phyloP scores from a whole-genome alignment of 2,113 vertebrate species.

The Tetraodon nigroviridis region DNA sequence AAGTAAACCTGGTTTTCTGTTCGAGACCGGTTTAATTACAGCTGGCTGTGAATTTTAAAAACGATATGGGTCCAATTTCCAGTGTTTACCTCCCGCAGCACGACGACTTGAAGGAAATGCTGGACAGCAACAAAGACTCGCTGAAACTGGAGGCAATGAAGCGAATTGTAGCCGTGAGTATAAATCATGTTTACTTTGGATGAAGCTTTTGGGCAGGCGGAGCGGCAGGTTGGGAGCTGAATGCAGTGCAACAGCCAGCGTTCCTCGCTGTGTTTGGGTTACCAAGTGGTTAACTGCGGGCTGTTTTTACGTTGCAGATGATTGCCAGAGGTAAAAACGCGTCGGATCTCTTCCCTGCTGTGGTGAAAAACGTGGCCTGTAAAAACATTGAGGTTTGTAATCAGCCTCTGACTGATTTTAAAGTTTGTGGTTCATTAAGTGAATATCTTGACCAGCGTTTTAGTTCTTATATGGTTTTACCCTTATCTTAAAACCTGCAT shows the following conservation, averaged over 20 bases:
- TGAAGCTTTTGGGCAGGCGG: constrained; percentile 5
- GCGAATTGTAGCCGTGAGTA: constrained; percentile 92
- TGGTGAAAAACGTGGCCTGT: constrained; percentile 97
- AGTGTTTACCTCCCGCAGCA: constrained; percentile 69
- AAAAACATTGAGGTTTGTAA: constrained; percentile 95
- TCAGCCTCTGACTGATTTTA: constrained; percentile 1
- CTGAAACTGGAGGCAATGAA: constrained; percentile 99
- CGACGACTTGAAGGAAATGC: constrained; percentile 97
- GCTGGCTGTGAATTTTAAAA: no score
- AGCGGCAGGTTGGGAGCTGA: constrained; percentile 6
- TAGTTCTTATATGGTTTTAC: constrained; percentile 13
- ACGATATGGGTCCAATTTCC: constrained; percentile 9
- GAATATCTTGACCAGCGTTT: neutral
- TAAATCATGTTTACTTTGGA: constrained; percentile 18
- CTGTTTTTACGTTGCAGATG: constrained; percentile 77
- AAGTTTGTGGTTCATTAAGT: neutral
- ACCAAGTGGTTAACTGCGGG: neutral
- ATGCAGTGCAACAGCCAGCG: constrained; percentile 22
- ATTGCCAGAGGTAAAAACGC: constrained; percentile 95
- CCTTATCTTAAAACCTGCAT: neutral
- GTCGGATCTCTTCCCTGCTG: constrained; percentile 94
- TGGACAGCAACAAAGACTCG: constrained; percentile 98
- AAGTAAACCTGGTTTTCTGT: constrained; percentile 7
- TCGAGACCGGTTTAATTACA: neutral
- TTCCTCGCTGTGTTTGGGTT: neutral